Evolutionary conservation across 2,113 vertebrate genomes (phyloP), one percentile per base, ranked within the genome.

Genomic region (Otis tarda): DNA sequence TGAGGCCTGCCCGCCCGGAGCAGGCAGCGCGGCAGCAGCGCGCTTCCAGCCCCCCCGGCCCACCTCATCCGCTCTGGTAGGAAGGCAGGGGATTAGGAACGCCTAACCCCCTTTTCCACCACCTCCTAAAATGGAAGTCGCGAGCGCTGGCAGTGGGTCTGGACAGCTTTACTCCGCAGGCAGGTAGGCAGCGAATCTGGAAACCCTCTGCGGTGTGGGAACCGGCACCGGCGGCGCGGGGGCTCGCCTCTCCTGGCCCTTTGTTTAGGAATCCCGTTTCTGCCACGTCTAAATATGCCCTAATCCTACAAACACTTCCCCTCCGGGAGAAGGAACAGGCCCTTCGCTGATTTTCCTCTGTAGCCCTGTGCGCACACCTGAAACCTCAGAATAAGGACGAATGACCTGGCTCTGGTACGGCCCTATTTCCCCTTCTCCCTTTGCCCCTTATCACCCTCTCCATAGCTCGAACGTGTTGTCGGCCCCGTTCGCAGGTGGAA

Each of bases 41-140:
- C 41, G 3, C 10, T 84, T n/a, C 79, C 53, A 25, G n/a, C 37
- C 20, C 81, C 59, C 39, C 27, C 49, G 64, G 65, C 45, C 81
- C 53, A 35, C 57, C 84, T 59, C 21, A 0, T 37, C 57, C 0
- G 0, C 61, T 21, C 59, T 2, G 4, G 52, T 12, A 10, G 19
- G 82, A 79, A 45, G 57, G 55, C 12, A 1, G 41, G 43, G 30
- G 55, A 55, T 77, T 79, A 50, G 73, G 28, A 92, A 65, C 28
- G 52, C 88, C 69, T 73, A 30, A 79, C 45, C 61, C 81, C 15
- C 37, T 11, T 11, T 91, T 74, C 82, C 47, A 70, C 7, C 69
- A 63, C 56, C 93, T 91, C 96, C 97, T 97, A 96, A 97, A 97
- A 95, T 95, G 94, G 97, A 97, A 97, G 89, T 71, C 0, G 27